Evolutionary conservation across 2,113 vertebrate genomes (phyloP), one percentile per base, ranked within the genome.

Genomic region (Ciconia maguari): DNA sequence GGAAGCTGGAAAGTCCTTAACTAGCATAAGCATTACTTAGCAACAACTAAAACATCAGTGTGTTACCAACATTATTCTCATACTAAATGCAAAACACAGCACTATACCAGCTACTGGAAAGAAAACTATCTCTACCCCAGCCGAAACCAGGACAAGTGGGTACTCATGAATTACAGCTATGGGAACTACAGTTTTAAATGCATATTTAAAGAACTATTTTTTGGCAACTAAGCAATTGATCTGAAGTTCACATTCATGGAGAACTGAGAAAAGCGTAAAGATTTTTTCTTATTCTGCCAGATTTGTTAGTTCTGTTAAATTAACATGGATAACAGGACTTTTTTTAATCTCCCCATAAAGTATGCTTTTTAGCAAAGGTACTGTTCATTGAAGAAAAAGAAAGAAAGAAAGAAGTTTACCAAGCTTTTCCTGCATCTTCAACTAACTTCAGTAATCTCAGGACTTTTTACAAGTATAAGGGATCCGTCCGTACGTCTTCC

Each of bases 401-500:
- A 51, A 77, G 34, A 44, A 87, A 75, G 21, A 41, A n/a, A 15
- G 8, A 77, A 7, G 1, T 71, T 78, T 82, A 16, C 8, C 7
- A 46, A 75, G 29, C 22, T 61, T 12, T 79, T 86, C 10, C 10
- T n/a, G 10, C 16, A 62, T 8, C 26, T 82, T 65, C 52, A 32
- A 16, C 21, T 94, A 55, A 65, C 4, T 85, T 82, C 19, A 52
- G 10, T 17, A 46, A 34, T 29, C 32, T 84, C 69, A 77, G 64
- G 66, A 60, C 1, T 49, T 64, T 44, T 81, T 44, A 21, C 7
- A 41, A 36, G 8, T 46, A 90, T 83, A 42, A 83, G 36, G 24
- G 2, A 34, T 83, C 25, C 16, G n/a, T 62, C 11, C 32, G 19
- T 14, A 6, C 0, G 0, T 42, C 11, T 72, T 80, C 46, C 2